Conservation (phyloP, 1,140 invertebrate genomes). For the Helicorthomorpha holstii region DNA sequence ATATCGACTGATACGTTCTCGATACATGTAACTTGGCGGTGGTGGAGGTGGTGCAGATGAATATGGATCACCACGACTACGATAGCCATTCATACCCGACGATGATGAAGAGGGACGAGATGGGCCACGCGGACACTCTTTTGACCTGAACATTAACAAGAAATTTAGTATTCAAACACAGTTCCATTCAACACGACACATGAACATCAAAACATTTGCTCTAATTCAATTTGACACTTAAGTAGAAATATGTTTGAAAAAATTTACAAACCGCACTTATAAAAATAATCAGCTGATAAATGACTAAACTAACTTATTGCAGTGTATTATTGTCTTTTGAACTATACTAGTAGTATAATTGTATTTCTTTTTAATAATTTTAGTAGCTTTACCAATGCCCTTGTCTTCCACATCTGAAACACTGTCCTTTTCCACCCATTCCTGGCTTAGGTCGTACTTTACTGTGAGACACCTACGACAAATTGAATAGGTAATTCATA, state of each 20-base stretch:
- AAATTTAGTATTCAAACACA: slow-evolving; percentile 2
- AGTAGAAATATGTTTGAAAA: neutral
- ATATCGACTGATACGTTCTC: slow-evolving; percentile 68
- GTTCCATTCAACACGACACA: too few species aligned
- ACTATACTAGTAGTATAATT: neutral
- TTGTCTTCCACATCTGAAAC: slow-evolving; percentile 79
- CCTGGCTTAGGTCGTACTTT: slow-evolving; percentile 78
- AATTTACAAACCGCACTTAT: neutral
- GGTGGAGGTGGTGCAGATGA: slow-evolving; percentile 53
- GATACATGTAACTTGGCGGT: slow-evolving; percentile 43
- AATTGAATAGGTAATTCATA: slow-evolving; percentile 7
- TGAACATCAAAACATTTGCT: too few species aligned
- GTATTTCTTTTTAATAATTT: neutral
- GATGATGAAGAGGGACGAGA: slow-evolving; percentile 12
- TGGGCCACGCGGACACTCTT: slow-evolving; percentile 54
- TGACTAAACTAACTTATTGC: neutral
- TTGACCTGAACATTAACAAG: slow-evolving; percentile 31
- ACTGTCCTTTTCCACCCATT: slow-evolving; percentile 87
- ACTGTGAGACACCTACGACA: slow-evolving; percentile 64
- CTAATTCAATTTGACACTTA: too few species aligned
- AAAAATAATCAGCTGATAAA: too few species aligned
- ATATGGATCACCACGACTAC: slow-evolving; percentile 13
- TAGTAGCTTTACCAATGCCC: slow-evolving; percentile 58
- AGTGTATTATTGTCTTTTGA: neutral
- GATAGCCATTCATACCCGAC: neutral